A percentile compares a stretch with the other conserved stretches of the same genome.
These are phyloP conservation scores for Myodes glareolus DNA, from an alignment of 2,113 vertebrate genomes.

Conservation along the genomic window DNA sequence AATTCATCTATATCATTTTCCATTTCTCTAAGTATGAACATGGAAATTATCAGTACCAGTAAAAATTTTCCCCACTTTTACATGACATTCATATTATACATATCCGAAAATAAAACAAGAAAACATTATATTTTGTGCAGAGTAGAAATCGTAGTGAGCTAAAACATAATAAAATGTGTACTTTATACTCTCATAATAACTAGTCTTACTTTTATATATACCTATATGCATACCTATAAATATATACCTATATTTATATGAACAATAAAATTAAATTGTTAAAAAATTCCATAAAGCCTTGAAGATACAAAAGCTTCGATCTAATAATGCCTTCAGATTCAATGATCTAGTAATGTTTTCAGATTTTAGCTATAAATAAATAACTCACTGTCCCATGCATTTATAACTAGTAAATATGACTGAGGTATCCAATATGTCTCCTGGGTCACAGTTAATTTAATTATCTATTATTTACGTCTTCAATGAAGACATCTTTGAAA, in stretches of 20 bases:
- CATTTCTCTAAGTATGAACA: neutral
- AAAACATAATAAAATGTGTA: neutral
- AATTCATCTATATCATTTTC: neutral
- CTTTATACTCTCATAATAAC: neutral
- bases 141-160: neutral
- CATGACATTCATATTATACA: neutral
- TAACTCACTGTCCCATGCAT: neutral
- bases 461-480: neutral
- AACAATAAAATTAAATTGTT: neutral
- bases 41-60: neutral
- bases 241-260: neutral
- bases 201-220: neutral
- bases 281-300: neutral
- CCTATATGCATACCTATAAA: neutral
- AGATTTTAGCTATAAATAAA: neutral
- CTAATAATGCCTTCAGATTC: neutral
- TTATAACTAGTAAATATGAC: neutral
- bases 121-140: neutral
- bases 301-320: neutral
- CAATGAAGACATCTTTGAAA: neutral
- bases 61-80: neutral
- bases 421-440: fast-evolving
- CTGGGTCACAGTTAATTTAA: neutral
- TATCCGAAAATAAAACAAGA: neutral
- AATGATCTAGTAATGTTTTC: too few species aligned